Base-by-base conservation (phyloP, 2,888 invertebrate genomes). In the Microdon myrmicae region DNA sequence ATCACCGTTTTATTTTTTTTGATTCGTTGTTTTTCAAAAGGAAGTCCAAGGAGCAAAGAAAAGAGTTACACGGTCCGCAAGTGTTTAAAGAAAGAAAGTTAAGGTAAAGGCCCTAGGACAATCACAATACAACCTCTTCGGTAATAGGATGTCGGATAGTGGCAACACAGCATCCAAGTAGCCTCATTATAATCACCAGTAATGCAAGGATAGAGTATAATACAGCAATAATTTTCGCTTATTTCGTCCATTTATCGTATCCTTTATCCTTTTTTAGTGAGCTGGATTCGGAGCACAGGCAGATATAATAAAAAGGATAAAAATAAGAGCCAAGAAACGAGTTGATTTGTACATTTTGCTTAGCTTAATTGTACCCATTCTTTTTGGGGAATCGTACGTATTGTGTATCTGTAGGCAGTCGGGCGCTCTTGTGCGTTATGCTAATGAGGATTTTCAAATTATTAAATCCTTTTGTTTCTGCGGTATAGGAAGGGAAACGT, bases 141-240 rank as follows among this genome's bases (percentile, higher is more conserved):
- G 43, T 38, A 60, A 60, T 34, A 43, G 43, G 41, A 35, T 32
- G 38, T 8, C 10, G n/a, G 28, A 7, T 9, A 12, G 28, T 4
- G 28, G 28, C 1, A 5, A 28, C 5, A 1, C 7, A 48, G 32
- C 32, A 48, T 28, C 20, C 43, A 37, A 61, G 16, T 43, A 55
- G 34, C 14, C 56, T 55, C 49, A 49, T 61, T 45, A 39, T 60
- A 49, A 61, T 61, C 49, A 44, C 14, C 29, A 29, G 34, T 16
- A 44, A 34, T 28, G 23, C 23, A 32, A 31, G 34, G 34, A 55
- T 29, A 44, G 41, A 16, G 25, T 8, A 61, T 55, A 45, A 35
- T 35, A 44, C 17, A 39, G 41, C 44, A 61, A 61, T 61, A 38
- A 55, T 49, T 55, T 54, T 13, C 39, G 23, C 44, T 55, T 48